Percentiles rank a stretch among this genome's conserved stretches.
phyloP scores from a whole-genome alignment of 2,113 vertebrate genomes.

The Salminus brasiliensis region DNA sequence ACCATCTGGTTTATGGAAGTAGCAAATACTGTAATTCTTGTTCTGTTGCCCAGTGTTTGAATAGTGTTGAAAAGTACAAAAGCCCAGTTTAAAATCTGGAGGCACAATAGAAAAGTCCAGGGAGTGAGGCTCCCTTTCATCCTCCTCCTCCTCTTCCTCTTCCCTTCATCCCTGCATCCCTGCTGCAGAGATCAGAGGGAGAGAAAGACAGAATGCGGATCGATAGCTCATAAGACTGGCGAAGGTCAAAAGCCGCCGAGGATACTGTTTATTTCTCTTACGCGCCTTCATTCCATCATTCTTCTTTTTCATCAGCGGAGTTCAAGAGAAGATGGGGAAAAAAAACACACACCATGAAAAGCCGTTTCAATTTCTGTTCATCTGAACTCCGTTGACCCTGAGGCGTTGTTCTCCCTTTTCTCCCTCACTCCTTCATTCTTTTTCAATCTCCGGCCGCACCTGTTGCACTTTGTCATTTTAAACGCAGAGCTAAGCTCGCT shows the following conservation, averaged over 20 bases:
- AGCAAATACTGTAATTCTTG: too few species aligned
- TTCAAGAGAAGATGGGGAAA: not conserved
- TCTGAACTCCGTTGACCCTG: conserved; percentile 23
- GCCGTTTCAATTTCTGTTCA: conserved; percentile 28
- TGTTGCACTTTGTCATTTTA: conserved; percentile 19
- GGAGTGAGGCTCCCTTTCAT: not conserved
- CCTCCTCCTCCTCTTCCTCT: not conserved
- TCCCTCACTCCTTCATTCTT: not conserved
- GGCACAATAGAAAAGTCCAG: not conserved
- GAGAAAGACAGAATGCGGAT: conserved; percentile 27
- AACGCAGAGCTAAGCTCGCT: not conserved
- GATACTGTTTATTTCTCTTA: conserved; percentile 35
- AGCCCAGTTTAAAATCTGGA: not conserved
- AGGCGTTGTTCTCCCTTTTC: not conserved
- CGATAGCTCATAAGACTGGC: conserved; percentile 56
- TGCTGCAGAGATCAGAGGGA: conserved; percentile 35
- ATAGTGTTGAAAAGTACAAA: too few species aligned
- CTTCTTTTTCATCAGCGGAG: conserved; percentile 36
- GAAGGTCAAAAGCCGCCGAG: conserved; percentile 47
- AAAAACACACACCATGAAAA: not conserved
- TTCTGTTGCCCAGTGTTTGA: too few species aligned
- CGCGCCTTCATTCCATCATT: conserved; percentile 19
- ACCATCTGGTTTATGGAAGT: too few species aligned
- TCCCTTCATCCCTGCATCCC: not conserved
- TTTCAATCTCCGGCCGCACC: conserved; percentile 19